A percentile compares a stretch with the other conserved stretches of the same genome.
Evolutionary conservation across 2,888 invertebrate genomes (phyloP).

Genomic region (Nysson spinosus): DNA sequence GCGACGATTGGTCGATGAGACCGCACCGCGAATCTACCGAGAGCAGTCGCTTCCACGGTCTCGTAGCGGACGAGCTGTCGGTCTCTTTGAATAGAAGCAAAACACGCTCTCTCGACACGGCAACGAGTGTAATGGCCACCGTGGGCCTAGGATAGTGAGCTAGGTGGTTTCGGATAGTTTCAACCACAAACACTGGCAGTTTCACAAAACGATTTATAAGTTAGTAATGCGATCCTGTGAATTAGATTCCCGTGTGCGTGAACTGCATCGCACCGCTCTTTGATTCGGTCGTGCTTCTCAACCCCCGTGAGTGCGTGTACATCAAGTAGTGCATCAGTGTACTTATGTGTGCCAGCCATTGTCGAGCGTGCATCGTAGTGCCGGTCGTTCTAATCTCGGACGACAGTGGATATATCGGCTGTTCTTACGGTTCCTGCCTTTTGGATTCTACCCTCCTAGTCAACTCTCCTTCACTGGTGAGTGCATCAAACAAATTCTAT

Average conservation of each 20-base stretch:
- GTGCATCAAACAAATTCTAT: slow-evolving; percentile 10
- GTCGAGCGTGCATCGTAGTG: slow-evolving; percentile 59
- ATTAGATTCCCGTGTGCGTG: slow-evolving; percentile 37
- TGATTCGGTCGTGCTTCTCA: slow-evolving; percentile 27
- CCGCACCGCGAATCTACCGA: slow-evolving; percentile 65
- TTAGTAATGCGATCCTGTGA: slow-evolving; percentile 25
- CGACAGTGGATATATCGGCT: slow-evolving; percentile 47
- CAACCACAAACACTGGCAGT: slow-evolving; percentile 9
- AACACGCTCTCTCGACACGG: slow-evolving; percentile 56
- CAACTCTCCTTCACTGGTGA: slow-evolving; percentile 23
- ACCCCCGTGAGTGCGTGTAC: slow-evolving; percentile 55
- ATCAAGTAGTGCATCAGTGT: slow-evolving; percentile 56
- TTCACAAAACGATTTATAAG: slow-evolving; percentile 15
- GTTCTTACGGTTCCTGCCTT: slow-evolving; percentile 17
- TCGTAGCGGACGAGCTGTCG: slow-evolving; percentile 57
- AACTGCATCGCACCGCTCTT: slow-evolving; percentile 41
- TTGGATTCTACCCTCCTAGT: slow-evolving; percentile 43
- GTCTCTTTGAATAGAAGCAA: slow-evolving; percentile 42
- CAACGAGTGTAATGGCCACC: slow-evolving; percentile 60
- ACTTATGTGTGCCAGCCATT: slow-evolving; percentile 60
- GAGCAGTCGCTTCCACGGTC: slow-evolving; percentile 60
- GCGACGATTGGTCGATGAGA: slow-evolving; percentile 62
- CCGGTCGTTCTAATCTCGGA: slow-evolving; percentile 34
- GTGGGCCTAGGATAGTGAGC: slow-evolving; percentile 46
- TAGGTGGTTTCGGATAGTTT: slow-evolving; percentile 15